These are phyloP conservation scores for Burhinus bistriatus DNA, from an alignment of 2,113 vertebrate genomes.

Conservation along the genomic window DNA sequence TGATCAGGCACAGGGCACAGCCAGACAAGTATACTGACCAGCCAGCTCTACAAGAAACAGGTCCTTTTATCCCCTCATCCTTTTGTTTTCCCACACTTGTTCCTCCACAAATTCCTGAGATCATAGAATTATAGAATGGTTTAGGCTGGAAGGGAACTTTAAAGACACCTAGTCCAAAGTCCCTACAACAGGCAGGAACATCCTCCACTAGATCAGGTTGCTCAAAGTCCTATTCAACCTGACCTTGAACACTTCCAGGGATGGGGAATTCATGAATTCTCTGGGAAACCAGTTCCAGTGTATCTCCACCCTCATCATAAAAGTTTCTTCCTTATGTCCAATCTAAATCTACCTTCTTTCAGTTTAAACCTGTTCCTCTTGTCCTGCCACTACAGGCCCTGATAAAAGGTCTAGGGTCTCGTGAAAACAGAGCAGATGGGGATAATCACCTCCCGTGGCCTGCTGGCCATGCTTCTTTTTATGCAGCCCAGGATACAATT, in stretches of 20 bases:
- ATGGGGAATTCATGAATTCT: neutral
- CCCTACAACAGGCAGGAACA: neutral
- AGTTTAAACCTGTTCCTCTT: neutral
- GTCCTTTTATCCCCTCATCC: neutral
- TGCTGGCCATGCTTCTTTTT: neutral
- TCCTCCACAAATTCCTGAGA: neutral
- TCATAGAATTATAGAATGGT: neutral
- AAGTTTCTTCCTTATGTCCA: neutral
- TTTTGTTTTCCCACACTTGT: neutral
- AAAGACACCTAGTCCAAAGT: neutral
- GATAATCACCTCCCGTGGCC: neutral
- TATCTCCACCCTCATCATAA: neutral
- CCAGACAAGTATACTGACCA: neutral
- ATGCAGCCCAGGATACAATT: too few species aligned
- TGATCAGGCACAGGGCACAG: neutral
- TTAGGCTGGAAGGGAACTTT: neutral
- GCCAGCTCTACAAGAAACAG: neutral
- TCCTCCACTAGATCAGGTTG: neutral
- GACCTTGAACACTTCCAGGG: neutral
- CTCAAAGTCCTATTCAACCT: neutral
- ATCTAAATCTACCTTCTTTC: neutral
- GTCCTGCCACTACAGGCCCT: neutral
- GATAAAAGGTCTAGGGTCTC: neutral
- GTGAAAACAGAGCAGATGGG: neutral
- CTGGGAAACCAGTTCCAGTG: neutral